Conservation (phyloP, 2,888 invertebrate genomes). For the Lasioglossum malachurum region DNA sequence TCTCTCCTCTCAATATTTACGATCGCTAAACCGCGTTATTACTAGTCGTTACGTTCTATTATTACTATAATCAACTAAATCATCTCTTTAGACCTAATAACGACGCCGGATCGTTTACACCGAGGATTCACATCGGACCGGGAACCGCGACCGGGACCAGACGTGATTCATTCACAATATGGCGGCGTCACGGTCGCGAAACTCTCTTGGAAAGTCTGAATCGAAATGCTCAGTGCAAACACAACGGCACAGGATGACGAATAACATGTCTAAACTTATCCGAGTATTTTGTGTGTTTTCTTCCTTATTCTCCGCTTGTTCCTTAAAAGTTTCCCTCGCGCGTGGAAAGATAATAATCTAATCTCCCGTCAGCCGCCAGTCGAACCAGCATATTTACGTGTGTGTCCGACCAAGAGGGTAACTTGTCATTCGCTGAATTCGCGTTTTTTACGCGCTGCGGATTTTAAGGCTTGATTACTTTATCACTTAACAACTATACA, state of each 20-base stretch:
- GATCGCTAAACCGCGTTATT: slow-evolving; percentile 39
- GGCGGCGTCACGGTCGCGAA: neutral
- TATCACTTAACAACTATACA: slow-evolving; percentile 54
- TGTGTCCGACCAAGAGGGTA: slow-evolving; percentile 4
- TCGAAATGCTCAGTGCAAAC: slow-evolving; percentile 50
- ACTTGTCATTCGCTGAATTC: slow-evolving; percentile 22
- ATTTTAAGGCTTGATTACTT: slow-evolving; percentile 49
- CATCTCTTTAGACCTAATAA: slow-evolving; percentile 49
- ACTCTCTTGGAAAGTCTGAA: slow-evolving; percentile 25
- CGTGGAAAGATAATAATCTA: slow-evolving; percentile 2
- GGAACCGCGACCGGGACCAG: neutral
- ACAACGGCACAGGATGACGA: slow-evolving; percentile 24
- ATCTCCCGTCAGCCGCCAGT: slow-evolving; percentile 3
- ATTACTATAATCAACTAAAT: slow-evolving; percentile 45
- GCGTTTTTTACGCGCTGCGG: slow-evolving; percentile 17
- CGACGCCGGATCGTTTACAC: slow-evolving; percentile 46
- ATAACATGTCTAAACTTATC: slow-evolving; percentile 31
- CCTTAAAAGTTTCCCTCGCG: neutral
- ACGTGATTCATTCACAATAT: slow-evolving; percentile 12
- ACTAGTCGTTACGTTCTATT: slow-evolving; percentile 48
- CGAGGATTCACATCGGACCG: slow-evolving; percentile 38
- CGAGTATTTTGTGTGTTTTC: slow-evolving; percentile 55
- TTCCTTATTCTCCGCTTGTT: slow-evolving; percentile 7
- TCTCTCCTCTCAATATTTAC: slow-evolving; percentile 26
- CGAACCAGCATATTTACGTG: slow-evolving; percentile 6